Evolutionary conservation across 2,797 vertebrate species (phyloP).

Genomic region (Anableps anableps): DNA sequence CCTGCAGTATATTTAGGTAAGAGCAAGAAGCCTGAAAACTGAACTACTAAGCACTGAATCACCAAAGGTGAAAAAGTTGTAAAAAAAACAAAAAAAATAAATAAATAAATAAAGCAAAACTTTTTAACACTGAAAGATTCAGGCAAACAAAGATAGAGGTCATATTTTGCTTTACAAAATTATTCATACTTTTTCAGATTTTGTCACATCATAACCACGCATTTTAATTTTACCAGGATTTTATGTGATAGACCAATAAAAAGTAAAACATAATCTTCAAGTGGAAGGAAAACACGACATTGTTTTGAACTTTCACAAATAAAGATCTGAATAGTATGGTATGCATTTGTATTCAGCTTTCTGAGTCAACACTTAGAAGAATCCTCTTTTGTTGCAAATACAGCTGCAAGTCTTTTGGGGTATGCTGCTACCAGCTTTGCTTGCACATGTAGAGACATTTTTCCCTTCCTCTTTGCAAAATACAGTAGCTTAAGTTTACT

Average conservation of each 20-base stretch:
- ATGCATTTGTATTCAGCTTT: background rate
- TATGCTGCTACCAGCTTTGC: too few relatives aligned
- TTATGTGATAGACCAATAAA: background rate
- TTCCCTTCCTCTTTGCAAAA: too few relatives aligned
- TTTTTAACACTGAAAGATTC: background rate
- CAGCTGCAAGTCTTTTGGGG: too few relatives aligned
- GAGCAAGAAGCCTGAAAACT: constrained; percentile 23
- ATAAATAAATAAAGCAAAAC: too few relatives aligned
- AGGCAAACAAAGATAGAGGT: background rate
- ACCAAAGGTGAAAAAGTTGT: background rate
- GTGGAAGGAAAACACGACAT: background rate
- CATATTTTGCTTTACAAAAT: background rate
- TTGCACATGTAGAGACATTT: too few relatives aligned
- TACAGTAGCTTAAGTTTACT: background rate
- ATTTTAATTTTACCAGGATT: too few relatives aligned
- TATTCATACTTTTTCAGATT: background rate
- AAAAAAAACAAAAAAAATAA: too few relatives aligned
- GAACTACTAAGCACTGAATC: constrained; percentile 10
- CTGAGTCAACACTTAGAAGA: background rate
- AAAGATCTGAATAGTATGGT: background rate
- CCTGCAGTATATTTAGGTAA: background rate
- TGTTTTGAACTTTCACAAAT: background rate
- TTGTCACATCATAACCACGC: background rate
- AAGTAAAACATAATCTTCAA: background rate
- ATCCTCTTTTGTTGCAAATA: too few relatives aligned